Conservation (phyloP, 1,140 invertebrate genomes). For the Physella acuta region DNA sequence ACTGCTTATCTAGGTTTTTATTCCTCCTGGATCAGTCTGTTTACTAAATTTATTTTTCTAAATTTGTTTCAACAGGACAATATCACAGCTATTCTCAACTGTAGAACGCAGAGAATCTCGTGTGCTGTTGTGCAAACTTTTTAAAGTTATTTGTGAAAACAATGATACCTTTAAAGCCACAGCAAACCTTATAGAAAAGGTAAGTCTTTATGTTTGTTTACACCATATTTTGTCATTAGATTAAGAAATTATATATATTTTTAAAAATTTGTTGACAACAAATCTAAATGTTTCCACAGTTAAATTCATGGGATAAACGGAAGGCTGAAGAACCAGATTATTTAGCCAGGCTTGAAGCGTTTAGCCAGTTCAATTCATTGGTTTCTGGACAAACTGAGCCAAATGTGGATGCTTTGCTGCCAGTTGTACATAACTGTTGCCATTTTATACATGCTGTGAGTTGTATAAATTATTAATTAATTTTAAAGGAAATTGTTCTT, state of each 20-base stretch:
- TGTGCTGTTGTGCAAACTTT: constrained; percentile 48
- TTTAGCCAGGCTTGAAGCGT: constrained; percentile 71
- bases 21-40: too few relatives aligned
- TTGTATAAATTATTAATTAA: constrained; percentile 5
- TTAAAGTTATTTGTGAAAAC: constrained; percentile 5
- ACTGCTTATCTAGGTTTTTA: too few relatives aligned
- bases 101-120: constrained; percentile 48
- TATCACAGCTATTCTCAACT: constrained; percentile 52
- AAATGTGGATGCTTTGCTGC: constrained; percentile 69
- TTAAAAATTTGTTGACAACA: neutral
- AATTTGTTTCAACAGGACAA: constrained; percentile 38
- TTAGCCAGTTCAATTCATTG: constrained; percentile 66
- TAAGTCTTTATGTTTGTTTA: constrained; percentile 19
- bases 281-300: constrained; percentile 54
- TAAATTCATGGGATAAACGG: constrained; percentile 84
- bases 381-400: constrained; percentile 66
- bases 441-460: constrained; percentile 71
- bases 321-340: constrained; percentile 93
- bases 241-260: neutral
- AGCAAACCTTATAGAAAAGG: constrained; percentile 62
- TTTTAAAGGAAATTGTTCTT: too few relatives aligned
- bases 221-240: neutral
- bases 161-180: constrained; percentile 23
- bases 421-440: constrained; percentile 81
- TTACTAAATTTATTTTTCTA: too few relatives aligned